These are phyloP conservation scores for Mesorhabditis spiculigera DNA, from an alignment of 2,888 invertebrate species.

Conservation along the genomic window DNA sequence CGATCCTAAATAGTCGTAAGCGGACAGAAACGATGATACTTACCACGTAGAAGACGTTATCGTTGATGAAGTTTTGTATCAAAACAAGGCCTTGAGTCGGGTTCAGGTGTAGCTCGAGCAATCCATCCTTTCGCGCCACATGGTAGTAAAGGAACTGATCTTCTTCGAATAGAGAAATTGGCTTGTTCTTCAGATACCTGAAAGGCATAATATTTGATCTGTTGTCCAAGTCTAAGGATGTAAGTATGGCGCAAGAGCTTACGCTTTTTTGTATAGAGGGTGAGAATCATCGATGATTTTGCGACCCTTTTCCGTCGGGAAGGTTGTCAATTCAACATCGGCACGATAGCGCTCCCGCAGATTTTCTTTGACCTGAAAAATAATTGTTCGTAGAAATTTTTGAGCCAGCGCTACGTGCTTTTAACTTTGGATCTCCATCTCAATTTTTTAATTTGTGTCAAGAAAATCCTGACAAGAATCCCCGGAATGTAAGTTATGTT, in stretches of 20 bases:
- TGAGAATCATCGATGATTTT: slow-evolving; percentile 95
- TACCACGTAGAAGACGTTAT: background rate
- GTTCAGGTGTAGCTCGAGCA: background rate
- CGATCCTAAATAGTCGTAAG: slow-evolving; percentile 28
- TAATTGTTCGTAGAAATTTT: background rate
- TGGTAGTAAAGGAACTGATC: slow-evolving; percentile 83
- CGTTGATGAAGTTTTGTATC: background rate
- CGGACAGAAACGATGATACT: background rate
- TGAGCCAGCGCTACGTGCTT: background rate
- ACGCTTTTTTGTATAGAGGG: slow-evolving; percentile 60
- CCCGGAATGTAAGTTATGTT: too few species aligned
- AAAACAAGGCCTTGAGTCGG: too few species aligned
- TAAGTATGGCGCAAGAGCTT: background rate
- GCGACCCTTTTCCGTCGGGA: slow-evolving; percentile 82
- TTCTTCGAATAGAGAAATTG: slow-evolving; percentile 79
- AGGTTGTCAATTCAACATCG: slow-evolving; percentile 76
- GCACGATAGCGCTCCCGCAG: slow-evolving; percentile 65
- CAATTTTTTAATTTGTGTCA: too few species aligned
- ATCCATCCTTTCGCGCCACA: slow-evolving; percentile 34
- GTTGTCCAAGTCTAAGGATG: background rate
- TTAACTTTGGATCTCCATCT: background rate
- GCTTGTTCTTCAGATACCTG: slow-evolving; percentile 88
- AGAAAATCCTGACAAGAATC: too few species aligned
- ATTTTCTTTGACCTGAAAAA: slow-evolving; percentile 16
- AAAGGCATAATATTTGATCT: slow-evolving; percentile 59